Evolutionary conservation across 2,113 vertebrate genomes (phyloP), one percentile per base, ranked within the genome.

Genomic region (Sander vitreus): DNA sequence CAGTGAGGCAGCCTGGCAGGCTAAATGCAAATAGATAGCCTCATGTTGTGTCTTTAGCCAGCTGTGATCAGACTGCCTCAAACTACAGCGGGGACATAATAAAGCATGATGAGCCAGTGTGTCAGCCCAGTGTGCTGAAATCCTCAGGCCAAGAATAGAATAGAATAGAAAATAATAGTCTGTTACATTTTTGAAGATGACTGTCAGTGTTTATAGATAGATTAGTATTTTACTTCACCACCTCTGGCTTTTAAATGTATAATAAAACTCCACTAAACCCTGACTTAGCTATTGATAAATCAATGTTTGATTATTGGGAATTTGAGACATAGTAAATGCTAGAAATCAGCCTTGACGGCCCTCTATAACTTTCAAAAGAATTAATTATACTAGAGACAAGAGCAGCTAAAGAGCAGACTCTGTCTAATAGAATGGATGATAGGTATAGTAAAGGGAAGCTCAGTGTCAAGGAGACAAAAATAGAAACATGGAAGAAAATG

Each of bases 381-480:
- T 81, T 60, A 47, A 80, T 73, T 83, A 66, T 54, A 47, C 64
- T 27, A 4, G 55, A 80, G 57, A 48, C 53, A 57, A 64, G 74
- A 73, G 64, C 81, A 76, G 77, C 78, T 39, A 39, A 83, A 60
- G 59, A 70, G 47, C 72, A 73, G 66, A 23, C 51, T 66, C 80
- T 30, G 76, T 77, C 55, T 68, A 72, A 86, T 83, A 84, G 65
- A 72, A 72, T 65, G 39, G 77, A 77, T 89, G 86, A 86, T 88
- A 39, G 36, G 8, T 39, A 86, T 54, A 83, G 74, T 33, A 25
- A 60, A 15, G 0, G 18, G 13, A 80, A 57, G 66, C 78, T 85
- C 21, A 0, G 43, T 81, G 81, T 73, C 60, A 55, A n/a, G 12
- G 57, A 65, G 72, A 66, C 39, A 12, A 60, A 76, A 66, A 25